Evolutionary conservation across 2,113 vertebrate genomes (phyloP), one percentile per base, ranked within the genome.

Genomic region (Arenaria interpres): DNA sequence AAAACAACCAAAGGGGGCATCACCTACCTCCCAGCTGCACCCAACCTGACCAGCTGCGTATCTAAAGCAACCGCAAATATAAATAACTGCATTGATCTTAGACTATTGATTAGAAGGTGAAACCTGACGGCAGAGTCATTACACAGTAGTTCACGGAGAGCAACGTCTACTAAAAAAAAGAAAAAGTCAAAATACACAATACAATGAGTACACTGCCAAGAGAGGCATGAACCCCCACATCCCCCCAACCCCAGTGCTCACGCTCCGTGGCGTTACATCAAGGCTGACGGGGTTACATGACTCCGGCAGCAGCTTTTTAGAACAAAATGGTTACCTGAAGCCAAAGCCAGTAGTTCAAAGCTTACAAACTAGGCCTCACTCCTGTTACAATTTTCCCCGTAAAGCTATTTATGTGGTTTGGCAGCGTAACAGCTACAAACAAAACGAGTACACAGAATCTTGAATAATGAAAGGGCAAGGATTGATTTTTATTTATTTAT

Each of bases 341-440:
- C 59, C 83, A 75, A 75, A 66, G 85, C 64, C 45, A n/a, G 30
- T 22, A 39, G 46, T 46, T 80, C 88, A 81, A 43, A 86, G 85
- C 92, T 51, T 91, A 72, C 69, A 48, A 32, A 79, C 45, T 33
- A 89, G 35, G 43, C 73, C 93, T 89, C 28, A 2, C 18, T 76
- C 56, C 56, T 59, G 14, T 25, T 35, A 66, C 59, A 10, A 10
- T 75, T 68, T 94, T 94, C 92, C 80, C 79, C 56, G 60, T 15
- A 64, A 75, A 94, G 85, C 86, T 95, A 90, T 92, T 97, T 93
- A 84, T 93, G 96, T 92, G 88, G 64, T 76, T 91, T 95, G 90
- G 94, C 96, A 96, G 25, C 35, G 7, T 21, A 45, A 35, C 23
- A 8, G 45, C 85, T 45, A 28, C 77, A 75, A 94, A 95, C 74